Conservation (phyloP, 2,888 invertebrate genomes). For the Drosophila kuntzei region DNA sequence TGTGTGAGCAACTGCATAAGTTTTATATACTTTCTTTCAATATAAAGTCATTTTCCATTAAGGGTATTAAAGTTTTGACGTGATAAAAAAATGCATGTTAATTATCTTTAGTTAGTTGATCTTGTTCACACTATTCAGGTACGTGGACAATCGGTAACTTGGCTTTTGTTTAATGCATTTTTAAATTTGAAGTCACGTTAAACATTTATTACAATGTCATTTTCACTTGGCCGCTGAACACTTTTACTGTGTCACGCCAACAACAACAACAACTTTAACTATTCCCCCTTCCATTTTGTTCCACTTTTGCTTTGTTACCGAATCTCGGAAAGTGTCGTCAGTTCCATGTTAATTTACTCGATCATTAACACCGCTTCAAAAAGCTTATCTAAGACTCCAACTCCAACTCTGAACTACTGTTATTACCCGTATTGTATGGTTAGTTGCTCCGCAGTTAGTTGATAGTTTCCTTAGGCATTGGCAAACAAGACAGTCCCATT, state of each 20-base stretch:
- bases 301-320: slow-evolving; percentile 61
- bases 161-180: slow-evolving; percentile 40
- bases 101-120: slow-evolving; percentile 21
- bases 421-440: slow-evolving; percentile 36
- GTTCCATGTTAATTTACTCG: slow-evolving; percentile 48
- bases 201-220: slow-evolving; percentile 65
- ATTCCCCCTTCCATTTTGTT: slow-evolving; percentile 44
- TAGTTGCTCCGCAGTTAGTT: slow-evolving; percentile 23
- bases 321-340: slow-evolving; percentile 66
- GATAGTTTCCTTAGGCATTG: slow-evolving; percentile 22
- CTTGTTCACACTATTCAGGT: slow-evolving; percentile 28
- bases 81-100: neutral
- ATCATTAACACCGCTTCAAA: slow-evolving; percentile 42
- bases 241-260: slow-evolving; percentile 34
- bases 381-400: slow-evolving; percentile 48
- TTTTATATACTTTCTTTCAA: too few species aligned
- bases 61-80: slow-evolving; percentile 18
- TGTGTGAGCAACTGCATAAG: too few species aligned
- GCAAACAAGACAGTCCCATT: slow-evolving; percentile 55
- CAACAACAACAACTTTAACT: slow-evolving; percentile 14
- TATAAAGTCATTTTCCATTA: neutral
- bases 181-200: slow-evolving; percentile 67
- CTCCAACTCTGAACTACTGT: slow-evolving; percentile 34
- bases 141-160: slow-evolving; percentile 30
- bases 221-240: slow-evolving; percentile 49